Percentiles rank a stretch among this genome's conserved stretches.
Evolutionary conservation across 1,140 invertebrate genomes (phyloP).

Genomic region (Drosophila santomea): DNA sequence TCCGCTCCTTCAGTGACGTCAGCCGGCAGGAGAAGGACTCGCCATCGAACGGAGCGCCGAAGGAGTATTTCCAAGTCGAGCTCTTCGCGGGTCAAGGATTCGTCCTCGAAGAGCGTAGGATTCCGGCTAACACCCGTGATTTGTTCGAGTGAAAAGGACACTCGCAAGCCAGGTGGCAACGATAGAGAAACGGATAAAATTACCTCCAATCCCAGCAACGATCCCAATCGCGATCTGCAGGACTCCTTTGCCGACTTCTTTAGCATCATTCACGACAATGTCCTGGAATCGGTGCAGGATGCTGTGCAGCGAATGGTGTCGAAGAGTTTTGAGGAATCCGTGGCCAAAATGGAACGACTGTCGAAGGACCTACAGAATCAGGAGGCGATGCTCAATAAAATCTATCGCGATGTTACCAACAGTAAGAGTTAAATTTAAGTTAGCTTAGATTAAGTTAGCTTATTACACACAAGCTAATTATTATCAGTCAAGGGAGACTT

Average conservation of each 20-base stretch:
- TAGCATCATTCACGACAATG: slow-evolving; percentile 62
- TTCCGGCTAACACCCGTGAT: slow-evolving; percentile 34
- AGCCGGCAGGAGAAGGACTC: neutral
- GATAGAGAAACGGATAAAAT: neutral
- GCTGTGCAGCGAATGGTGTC: slow-evolving; percentile 38
- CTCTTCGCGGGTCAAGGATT: neutral
- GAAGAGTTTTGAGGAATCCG: slow-evolving; percentile 52
- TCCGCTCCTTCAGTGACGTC: neutral
- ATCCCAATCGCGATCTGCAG: slow-evolving; percentile 34
- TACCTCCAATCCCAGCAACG: neutral
- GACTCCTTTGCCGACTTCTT: slow-evolving; percentile 66
- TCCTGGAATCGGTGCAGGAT: slow-evolving; percentile 56
- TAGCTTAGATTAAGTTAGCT: too few relatives aligned
- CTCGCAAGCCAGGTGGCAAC: neutral
- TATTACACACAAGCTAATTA: neutral
- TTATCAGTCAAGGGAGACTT: neutral
- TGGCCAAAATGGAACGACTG: slow-evolving; percentile 35
- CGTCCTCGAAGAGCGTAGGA: slow-evolving; percentile 2
- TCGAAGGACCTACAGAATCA: slow-evolving; percentile 33
- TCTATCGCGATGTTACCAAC: slow-evolving; percentile 35
- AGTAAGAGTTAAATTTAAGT: slow-evolving; percentile 35
- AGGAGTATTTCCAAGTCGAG: slow-evolving; percentile 2
- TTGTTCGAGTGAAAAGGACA: slow-evolving; percentile 3
- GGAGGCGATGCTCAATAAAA: slow-evolving; percentile 27
- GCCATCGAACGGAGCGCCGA: neutral